Percentiles rank a stretch among this genome's conserved stretches.
Evolutionary conservation across 2,113 vertebrate genomes (phyloP).

Genomic region (Fregetta grallaria): DNA sequence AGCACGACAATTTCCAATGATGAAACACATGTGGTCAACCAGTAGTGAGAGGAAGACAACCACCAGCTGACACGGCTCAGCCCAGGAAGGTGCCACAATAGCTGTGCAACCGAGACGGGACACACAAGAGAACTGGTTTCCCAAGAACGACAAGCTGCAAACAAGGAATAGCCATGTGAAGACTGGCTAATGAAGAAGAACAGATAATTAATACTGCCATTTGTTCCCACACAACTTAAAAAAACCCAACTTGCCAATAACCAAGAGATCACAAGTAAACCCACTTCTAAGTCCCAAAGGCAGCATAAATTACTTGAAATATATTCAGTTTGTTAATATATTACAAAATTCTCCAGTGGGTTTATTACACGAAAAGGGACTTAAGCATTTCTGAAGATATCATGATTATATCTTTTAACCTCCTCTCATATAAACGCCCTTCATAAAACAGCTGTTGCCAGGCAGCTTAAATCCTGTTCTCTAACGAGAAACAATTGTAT

Average conservation of each 20-base stretch:
- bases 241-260: not conserved
- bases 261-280: not conserved
- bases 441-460: not conserved
- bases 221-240: not conserved
- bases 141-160: not conserved
- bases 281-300: not conserved
- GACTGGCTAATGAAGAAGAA: not conserved
- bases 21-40: not conserved
- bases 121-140: not conserved
- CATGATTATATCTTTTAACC: not conserved
- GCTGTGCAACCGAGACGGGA: not conserved
- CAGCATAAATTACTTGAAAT: not conserved
- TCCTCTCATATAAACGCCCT: not conserved
- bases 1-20: not conserved
- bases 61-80: not conserved
- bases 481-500: slow-evolving; percentile 26
- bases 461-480: slow-evolving; percentile 21
- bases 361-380: not conserved
- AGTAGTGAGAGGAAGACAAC: not conserved
- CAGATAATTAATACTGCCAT: not conserved
- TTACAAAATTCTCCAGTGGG: not conserved
- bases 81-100: not conserved
- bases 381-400: not conserved
- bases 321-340: not conserved
- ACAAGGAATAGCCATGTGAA: not conserved